Evolutionary conservation across 2,888 invertebrate species (phyloP).

Genomic region (Melieria crassipennis): DNA sequence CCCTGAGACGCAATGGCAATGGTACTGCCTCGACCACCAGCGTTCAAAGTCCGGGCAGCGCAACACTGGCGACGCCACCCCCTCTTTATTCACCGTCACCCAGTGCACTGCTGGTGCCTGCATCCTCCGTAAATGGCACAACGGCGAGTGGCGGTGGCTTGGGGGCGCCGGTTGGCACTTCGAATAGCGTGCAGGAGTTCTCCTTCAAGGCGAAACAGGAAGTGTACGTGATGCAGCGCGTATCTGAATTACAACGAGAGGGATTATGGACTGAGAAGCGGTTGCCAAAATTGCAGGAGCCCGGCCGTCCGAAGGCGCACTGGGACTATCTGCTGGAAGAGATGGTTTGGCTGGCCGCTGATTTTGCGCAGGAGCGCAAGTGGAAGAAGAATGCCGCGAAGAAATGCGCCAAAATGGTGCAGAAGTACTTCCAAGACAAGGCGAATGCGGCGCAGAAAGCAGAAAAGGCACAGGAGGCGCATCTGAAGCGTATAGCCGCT

Average conservation of each 20-base stretch:
- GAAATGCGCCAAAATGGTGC: constrained; percentile 90
- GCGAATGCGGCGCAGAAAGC: constrained; percentile 89
- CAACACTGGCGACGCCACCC: constrained; percentile 30
- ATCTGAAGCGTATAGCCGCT: constrained; percentile 85
- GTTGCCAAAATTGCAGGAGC: constrained; percentile 91
- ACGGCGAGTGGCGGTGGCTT: constrained; percentile 21
- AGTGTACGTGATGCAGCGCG: constrained; percentile 92
- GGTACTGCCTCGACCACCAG: constrained; percentile 35
- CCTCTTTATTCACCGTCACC: constrained; percentile 39
- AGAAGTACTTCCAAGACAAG: constrained; percentile 91
- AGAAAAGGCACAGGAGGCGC: constrained; percentile 90
- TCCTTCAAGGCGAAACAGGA: constrained; percentile 89
- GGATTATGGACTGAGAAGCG: constrained; percentile 95
- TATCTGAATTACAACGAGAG: constrained; percentile 90
- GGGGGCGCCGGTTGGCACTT: constrained; percentile 33
- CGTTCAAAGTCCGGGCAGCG: constrained; percentile 20
- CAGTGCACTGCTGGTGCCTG: constrained; percentile 40
- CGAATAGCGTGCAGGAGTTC: constrained; percentile 68
- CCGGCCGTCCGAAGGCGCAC: constrained; percentile 89
- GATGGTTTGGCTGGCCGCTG: constrained; percentile 98
- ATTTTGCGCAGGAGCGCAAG: constrained; percentile 97
- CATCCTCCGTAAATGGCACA: constrained; percentile 34
- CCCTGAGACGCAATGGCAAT: constrained; percentile 51
- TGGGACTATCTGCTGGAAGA: constrained; percentile 99
- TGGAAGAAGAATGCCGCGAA: constrained; percentile 97